phyloP scores from a whole-genome alignment of 2,797 vertebrate species.

The Phataginus tricuspis region DNA sequence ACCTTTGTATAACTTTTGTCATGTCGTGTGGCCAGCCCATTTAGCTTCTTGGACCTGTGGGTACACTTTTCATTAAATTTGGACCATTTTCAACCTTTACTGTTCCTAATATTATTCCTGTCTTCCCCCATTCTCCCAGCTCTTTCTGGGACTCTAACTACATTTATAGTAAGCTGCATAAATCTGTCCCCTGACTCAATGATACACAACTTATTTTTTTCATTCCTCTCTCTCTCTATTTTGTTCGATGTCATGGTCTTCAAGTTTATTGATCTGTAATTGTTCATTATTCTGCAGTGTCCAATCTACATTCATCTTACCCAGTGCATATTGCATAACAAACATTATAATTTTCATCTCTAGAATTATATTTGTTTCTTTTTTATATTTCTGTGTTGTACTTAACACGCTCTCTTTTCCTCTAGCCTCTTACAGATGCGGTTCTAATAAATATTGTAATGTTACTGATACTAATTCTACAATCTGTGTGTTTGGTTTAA shows the following conservation, averaged over 20 bases:
- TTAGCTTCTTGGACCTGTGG: background rate
- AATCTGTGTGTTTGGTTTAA: background rate
- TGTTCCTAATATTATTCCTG: background rate
- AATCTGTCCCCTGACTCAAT: background rate
- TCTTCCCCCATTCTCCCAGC: background rate
- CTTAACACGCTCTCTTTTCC: background rate
- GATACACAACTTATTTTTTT: background rate
- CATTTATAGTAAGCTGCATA: background rate
- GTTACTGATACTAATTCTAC: background rate
- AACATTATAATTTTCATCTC: background rate
- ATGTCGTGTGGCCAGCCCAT: background rate
- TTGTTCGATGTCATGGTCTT: background rate
- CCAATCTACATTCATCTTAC: background rate
- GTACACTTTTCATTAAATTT: background rate
- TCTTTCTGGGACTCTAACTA: background rate
- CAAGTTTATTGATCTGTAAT: background rate
- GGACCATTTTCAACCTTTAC: background rate
- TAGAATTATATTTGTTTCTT: background rate
- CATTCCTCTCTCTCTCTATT: background rate
- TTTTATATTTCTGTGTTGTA: background rate
- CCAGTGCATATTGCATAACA: background rate
- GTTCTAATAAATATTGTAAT: background rate
- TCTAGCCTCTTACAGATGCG: background rate
- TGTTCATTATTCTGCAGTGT: background rate
- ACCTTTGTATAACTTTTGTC: background rate